Conservation (phyloP, 2,888 invertebrate genomes). For the Diaphora mendica region DNA sequence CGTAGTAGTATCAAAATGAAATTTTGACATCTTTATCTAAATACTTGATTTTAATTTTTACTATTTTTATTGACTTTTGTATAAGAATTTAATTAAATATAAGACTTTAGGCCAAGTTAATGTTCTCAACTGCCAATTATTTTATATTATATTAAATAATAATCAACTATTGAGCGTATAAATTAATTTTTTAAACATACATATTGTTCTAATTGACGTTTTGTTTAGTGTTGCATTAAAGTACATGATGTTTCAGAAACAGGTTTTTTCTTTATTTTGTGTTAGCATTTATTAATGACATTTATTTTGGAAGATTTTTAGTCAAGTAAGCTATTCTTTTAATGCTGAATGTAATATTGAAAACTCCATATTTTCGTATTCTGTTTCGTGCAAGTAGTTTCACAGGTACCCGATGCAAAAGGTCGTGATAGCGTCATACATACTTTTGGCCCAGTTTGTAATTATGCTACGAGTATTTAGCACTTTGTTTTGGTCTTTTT, state of each 20-base stretch:
- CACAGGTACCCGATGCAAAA: constrained; percentile 54
- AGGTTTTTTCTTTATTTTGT: constrained; percentile 63
- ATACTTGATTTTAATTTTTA: constrained; percentile 31
- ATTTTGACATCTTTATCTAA: constrained; percentile 30
- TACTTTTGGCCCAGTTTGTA: constrained; percentile 40
- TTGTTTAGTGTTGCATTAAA: constrained; percentile 82
- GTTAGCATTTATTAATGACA: constrained; percentile 71
- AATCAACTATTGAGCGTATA: constrained; percentile 57
- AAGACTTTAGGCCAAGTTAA: constrained; percentile 71
- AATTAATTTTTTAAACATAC: constrained; percentile 66
- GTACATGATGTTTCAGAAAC: constrained; percentile 76
- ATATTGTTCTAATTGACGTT: constrained; percentile 71
- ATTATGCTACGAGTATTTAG: constrained; percentile 48
- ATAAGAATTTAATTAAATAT: constrained; percentile 50
- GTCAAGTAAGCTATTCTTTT: constrained; percentile 55
- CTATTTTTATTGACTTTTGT: constrained; percentile 41
- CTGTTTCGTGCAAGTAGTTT: constrained; percentile 81
- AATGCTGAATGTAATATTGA: constrained; percentile 51
- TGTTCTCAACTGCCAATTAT: constrained; percentile 74
- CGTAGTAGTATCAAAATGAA: neutral
- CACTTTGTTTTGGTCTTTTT: constrained; percentile 65
- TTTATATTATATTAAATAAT: constrained; percentile 62
- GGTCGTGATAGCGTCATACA: constrained; percentile 41
- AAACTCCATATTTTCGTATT: constrained; percentile 47
- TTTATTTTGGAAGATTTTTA: constrained; percentile 86